phyloP scores from a whole-genome alignment of 2,888 invertebrate species.

The Mythimna impura region DNA sequence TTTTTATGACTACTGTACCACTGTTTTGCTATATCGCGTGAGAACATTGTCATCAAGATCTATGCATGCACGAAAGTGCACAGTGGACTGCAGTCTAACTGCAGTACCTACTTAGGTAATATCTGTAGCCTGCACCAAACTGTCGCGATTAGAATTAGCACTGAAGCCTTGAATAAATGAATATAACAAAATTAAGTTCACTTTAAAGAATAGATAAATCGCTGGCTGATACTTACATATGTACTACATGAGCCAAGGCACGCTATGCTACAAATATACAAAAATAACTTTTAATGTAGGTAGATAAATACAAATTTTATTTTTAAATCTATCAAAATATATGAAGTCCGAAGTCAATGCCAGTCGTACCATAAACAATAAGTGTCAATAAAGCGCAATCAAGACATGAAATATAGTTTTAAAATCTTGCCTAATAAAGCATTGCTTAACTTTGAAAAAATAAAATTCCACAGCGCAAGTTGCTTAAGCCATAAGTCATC shows the following conservation, averaged over 20 bases:
- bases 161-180: conserved; percentile 15
- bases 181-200: neutral
- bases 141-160: conserved; percentile 6
- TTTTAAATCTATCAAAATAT: no score
- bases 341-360: neutral
- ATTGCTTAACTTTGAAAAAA: conserved; percentile 12
- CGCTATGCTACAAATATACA: neutral
- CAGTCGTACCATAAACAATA: neutral
- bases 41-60: conserved; percentile 2
- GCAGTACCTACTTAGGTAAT: neutral
- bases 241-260: neutral
- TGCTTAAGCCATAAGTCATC: conserved; percentile 44
- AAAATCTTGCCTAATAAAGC: conserved; percentile 15
- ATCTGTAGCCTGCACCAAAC: conserved; percentile 24
- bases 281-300: neutral
- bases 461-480: conserved; percentile 2
- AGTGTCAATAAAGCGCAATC: conserved; percentile 6
- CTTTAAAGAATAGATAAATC: neutral
- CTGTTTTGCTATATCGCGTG: conserved; percentile 12
- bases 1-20: neutral
- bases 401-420: conserved; percentile 18
- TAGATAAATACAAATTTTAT: no score
- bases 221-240: neutral
- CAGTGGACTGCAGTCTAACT: conserved; percentile 7
- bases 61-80: neutral